Evolutionary conservation across 2,888 invertebrate species (phyloP).

Genomic region (Schizaphis graminum): DNA sequence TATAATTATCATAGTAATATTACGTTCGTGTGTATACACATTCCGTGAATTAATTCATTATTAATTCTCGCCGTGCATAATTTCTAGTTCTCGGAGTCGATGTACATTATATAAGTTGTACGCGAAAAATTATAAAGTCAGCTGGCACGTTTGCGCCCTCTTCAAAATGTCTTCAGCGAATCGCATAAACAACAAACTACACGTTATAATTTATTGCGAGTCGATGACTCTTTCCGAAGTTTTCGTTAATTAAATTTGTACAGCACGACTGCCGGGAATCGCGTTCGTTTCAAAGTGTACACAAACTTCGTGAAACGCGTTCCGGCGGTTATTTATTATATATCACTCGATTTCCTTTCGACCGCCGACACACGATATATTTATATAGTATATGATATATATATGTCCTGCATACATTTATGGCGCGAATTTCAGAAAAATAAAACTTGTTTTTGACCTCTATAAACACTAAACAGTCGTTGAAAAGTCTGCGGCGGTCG

Average conservation of each 20-base stretch:
- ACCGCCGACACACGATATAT: not conserved
- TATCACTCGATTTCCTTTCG: not conserved
- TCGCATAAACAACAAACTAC: not conserved
- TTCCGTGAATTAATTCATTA: not conserved
- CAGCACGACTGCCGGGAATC: not conserved
- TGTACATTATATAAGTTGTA: not conserved
- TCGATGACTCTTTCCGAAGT: not conserved
- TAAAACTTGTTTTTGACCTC: not conserved
- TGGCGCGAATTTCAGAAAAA: not conserved
- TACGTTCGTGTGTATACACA: not conserved
- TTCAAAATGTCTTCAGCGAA: not conserved
- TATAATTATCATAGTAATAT: not conserved
- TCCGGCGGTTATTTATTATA: not conserved
- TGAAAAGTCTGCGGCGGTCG: not conserved
- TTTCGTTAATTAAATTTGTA: conserved; percentile 10
- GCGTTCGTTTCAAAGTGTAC: not conserved
- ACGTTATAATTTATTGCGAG: not conserved
- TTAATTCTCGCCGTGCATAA: not conserved
- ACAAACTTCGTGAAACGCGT: not conserved
- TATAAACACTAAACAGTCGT: not conserved
- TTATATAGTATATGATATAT: not conserved
- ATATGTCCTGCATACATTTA: not conserved
- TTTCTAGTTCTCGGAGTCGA: not conserved
- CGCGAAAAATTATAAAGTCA: not conserved
- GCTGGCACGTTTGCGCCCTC: not conserved